These are phyloP conservation scores for Homarus gammarus DNA, from an alignment of 2,888 invertebrate genomes.

Conservation along the genomic window DNA sequence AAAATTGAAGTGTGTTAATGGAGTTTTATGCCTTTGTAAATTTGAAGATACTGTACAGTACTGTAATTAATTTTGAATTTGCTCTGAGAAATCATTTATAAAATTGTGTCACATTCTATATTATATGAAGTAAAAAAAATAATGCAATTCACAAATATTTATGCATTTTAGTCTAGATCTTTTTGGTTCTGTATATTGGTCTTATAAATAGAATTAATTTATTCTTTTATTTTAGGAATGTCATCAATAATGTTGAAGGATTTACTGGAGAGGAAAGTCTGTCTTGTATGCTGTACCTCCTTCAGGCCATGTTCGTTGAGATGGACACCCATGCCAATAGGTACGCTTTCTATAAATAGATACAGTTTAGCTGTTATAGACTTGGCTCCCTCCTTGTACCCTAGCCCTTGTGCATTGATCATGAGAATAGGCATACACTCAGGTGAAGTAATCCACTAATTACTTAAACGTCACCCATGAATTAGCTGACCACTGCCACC, in stretches of 20 bases:
- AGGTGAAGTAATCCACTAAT: no score
- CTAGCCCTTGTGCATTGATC: no score
- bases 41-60: not conserved
- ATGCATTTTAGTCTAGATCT: no score
- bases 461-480: no score
- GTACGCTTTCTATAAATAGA: constrained; percentile 65
- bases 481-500: no score
- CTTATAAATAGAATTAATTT: not conserved
- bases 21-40: not conserved
- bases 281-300: constrained; percentile 65
- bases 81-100: not conserved
- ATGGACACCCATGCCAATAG: constrained; percentile 74
- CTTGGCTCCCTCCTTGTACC: no score
- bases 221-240: constrained; percentile 59
- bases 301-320: constrained; percentile 75
- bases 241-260: constrained; percentile 72
- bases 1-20: not conserved
- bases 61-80: not conserved
- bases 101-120: no score
- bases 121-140: not conserved
- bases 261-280: constrained; percentile 72
- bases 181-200: not conserved
- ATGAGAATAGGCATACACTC: no score
- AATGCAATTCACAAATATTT: no score
- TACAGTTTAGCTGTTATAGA: no score